These are phyloP conservation scores for Orthochromis malagaraziensis DNA, from an alignment of 2,113 vertebrate genomes.

Conservation along the genomic window DNA sequence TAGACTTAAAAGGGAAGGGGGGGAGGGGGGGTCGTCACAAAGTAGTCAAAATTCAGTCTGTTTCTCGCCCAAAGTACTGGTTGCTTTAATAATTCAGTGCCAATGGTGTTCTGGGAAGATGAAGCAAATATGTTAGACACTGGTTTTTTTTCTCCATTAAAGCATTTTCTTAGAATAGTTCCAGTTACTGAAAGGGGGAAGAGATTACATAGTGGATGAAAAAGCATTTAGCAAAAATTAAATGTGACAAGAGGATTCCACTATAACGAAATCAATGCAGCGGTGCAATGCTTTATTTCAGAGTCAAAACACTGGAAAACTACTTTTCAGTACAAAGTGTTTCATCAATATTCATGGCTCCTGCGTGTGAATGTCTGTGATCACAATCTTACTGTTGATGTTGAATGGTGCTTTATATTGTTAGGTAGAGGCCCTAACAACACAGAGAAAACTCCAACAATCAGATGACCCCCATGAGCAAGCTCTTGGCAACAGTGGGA, in stretches of 20 bases:
- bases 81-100: slow-evolving; percentile 24
- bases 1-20: not conserved
- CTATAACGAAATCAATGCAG: not conserved
- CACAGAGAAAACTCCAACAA: not conserved
- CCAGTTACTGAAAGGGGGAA: not conserved
- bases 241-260: not conserved
- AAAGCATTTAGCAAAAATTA: not conserved
- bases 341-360: not conserved
- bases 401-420: not conserved
- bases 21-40: not conserved
- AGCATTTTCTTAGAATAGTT: not conserved
- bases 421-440: not conserved
- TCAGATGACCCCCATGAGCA: not conserved
- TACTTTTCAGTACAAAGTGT: not conserved
- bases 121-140: not conserved
- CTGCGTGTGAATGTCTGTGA: not conserved
- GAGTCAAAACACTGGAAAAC: not conserved
- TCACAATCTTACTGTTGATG: not conserved
- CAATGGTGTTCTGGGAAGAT: not conserved
- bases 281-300: not conserved
- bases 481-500: not conserved
- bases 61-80: not conserved
- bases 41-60: not conserved
- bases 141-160: not conserved
- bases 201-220: not conserved